phyloP scores from a whole-genome alignment of 1,140 invertebrate species.

The Nephila pilipes region DNA sequence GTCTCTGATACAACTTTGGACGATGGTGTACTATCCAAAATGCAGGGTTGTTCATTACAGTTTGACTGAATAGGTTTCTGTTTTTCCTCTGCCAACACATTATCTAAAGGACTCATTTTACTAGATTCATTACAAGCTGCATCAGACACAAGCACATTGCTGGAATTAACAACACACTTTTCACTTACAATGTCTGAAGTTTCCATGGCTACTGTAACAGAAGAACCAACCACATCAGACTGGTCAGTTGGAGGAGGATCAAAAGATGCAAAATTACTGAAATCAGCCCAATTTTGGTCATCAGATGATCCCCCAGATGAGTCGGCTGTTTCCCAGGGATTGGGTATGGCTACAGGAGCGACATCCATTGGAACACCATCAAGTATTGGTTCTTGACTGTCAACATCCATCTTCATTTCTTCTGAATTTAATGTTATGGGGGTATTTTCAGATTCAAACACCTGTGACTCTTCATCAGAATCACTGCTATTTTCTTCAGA shows the following conservation, averaged over 20 bases:
- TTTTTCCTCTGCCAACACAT: not conserved
- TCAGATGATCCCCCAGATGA: constrained; percentile 55
- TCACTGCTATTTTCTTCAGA: constrained; percentile 78
- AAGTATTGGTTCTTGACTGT: constrained; percentile 81
- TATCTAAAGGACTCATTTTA: not conserved
- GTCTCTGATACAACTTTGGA: not conserved
- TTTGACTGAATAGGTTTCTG: not conserved
- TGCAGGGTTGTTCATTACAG: not conserved
- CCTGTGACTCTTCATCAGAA: constrained; percentile 82
- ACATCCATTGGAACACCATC: constrained; percentile 79
- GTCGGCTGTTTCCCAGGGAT: constrained; percentile 79
- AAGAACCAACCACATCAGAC: constrained; percentile 28
- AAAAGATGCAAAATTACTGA: constrained; percentile 78
- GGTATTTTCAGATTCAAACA: constrained; percentile 68
- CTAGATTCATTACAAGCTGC: not conserved
- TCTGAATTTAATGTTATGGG: constrained; percentile 78
- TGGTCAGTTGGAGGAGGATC: constrained; percentile 3
- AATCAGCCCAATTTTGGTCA: constrained; percentile 79
- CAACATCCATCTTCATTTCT: constrained; percentile 83
- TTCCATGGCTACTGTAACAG: constrained; percentile 59
- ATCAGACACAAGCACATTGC: not conserved
- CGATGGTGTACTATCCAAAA: not conserved
- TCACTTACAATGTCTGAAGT: constrained; percentile 47
- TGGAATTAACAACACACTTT: not conserved
- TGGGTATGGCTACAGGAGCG: constrained; percentile 80